Percentiles rank a stretch among this genome's conserved stretches.
phyloP scores from a whole-genome alignment of 2,113 vertebrate species.

The Tenrec ecaudatus region DNA sequence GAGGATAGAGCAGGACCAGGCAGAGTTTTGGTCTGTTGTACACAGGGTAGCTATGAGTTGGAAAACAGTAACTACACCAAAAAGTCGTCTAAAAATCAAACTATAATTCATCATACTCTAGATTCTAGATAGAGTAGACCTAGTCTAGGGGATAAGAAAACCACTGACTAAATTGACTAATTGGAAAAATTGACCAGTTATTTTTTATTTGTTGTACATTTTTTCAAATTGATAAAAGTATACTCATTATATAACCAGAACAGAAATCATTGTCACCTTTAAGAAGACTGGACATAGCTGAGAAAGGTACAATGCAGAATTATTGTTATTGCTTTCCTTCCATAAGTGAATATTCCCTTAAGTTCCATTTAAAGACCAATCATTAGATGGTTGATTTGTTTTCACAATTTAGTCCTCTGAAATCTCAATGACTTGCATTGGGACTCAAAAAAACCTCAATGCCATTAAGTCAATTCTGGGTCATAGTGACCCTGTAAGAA shows the following conservation, averaged over 20 bases:
- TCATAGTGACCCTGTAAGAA: no score
- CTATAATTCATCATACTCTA: neutral
- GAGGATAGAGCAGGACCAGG: no score
- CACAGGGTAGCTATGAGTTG: no score
- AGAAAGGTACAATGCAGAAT: neutral
- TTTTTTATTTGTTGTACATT: neutral
- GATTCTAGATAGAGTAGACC: no score
- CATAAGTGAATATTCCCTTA: neutral
- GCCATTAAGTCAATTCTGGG: no score
- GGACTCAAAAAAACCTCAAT: neutral
- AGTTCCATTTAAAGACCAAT: neutral
- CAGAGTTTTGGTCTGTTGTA: no score
- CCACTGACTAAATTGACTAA: neutral
- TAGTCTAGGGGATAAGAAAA: neutral
- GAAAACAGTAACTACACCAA: no score
- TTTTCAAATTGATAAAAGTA: neutral
- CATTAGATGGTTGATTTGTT: neutral
- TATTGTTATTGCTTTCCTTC: neutral
- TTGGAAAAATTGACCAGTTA: no score
- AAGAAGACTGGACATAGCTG: conserved; percentile 2
- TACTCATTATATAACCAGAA: neutral
- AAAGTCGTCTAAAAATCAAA: neutral
- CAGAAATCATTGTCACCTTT: conserved; percentile 31
- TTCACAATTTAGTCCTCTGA: neutral
- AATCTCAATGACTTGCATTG: conserved; percentile 1